These are phyloP conservation scores for Anableps anableps DNA, from an alignment of 2,797 vertebrate genomes.

Conservation along the genomic window DNA sequence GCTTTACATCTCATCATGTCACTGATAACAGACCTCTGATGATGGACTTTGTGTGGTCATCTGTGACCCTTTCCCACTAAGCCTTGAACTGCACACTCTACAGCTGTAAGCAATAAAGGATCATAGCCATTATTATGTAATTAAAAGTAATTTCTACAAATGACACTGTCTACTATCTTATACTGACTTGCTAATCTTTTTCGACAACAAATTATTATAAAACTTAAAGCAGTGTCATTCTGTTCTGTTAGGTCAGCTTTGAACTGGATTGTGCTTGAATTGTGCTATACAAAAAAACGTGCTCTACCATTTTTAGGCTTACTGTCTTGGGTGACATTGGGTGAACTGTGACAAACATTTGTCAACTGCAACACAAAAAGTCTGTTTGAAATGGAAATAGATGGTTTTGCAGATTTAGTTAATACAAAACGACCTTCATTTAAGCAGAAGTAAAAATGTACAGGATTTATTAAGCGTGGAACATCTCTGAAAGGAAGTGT, in stretches of 20 bases:
- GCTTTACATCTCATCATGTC: slow-evolving; percentile 33
- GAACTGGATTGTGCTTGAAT: background rate
- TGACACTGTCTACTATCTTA: slow-evolving; percentile 62
- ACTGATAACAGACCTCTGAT: slow-evolving; percentile 40
- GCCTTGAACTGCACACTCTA: slow-evolving; percentile 33
- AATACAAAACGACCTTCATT: background rate
- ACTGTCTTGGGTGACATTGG: background rate
- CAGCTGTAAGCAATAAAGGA: slow-evolving; percentile 73
- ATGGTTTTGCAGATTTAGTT: background rate
- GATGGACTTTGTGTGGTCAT: slow-evolving; percentile 37
- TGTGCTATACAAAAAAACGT: background rate
- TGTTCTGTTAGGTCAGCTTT: slow-evolving; percentile 45
- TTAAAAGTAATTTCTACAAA: slow-evolving; percentile 79
- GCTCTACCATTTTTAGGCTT: background rate
- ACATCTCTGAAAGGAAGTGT: slow-evolving; percentile 49
- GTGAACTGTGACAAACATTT: background rate
- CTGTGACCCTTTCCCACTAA: slow-evolving; percentile 42
- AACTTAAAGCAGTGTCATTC: slow-evolving; percentile 67
- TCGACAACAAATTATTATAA: slow-evolving; percentile 64
- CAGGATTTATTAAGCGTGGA: slow-evolving; percentile 66
- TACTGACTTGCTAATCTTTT: slow-evolving; percentile 73
- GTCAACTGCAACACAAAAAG: background rate
- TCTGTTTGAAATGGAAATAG: background rate
- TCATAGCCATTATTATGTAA: slow-evolving; percentile 78
- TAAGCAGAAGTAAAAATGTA: background rate